These are phyloP conservation scores for Hypsopygia costalis DNA, from an alignment of 2,888 invertebrate genomes.

Conservation along the genomic window DNA sequence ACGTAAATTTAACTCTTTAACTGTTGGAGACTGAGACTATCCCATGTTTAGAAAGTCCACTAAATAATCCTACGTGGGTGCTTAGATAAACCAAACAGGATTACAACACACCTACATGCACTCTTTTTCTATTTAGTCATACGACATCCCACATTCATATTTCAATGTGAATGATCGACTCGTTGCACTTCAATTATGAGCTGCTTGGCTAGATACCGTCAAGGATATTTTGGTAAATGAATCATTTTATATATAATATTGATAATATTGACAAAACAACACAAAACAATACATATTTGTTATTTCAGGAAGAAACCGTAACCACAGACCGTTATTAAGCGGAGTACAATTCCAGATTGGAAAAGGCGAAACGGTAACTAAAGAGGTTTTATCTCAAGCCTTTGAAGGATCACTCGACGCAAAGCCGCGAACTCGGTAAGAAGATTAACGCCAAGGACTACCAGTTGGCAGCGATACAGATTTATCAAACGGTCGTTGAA, in stretches of 20 bases:
- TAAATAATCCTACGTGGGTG: slow-evolving; percentile 49
- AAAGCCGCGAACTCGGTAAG: slow-evolving; percentile 31
- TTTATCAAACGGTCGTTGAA: slow-evolving; percentile 29
- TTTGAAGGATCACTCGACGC: slow-evolving; percentile 24
- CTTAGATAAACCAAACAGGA: slow-evolving; percentile 55
- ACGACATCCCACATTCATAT: slow-evolving; percentile 35
- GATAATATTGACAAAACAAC: too few species aligned
- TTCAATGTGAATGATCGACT: slow-evolving; percentile 17
- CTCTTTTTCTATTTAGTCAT: slow-evolving; percentile 30
- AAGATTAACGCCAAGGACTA: slow-evolving; percentile 32
- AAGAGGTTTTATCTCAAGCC: slow-evolving; percentile 27
- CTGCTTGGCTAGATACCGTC: not conserved
- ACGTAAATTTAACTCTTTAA: slow-evolving; percentile 41
- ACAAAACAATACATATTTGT: not conserved
- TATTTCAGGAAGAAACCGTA: not conserved
- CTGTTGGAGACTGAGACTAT: slow-evolving; percentile 33
- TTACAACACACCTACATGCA: slow-evolving; percentile 45
- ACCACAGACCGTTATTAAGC: not conserved
- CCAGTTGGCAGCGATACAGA: slow-evolving; percentile 25
- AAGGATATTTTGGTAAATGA: not conserved
- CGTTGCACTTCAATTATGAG: slow-evolving; percentile 5
- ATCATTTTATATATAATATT: not conserved
- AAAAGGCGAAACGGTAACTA: slow-evolving; percentile 14
- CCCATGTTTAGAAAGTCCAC: slow-evolving; percentile 61
- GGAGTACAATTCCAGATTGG: not conserved